Evolutionary conservation across 37 sponge, comb jelly and placozoan species (phyloP), one percentile per base, ranked within the genome.

Genomic region (Crambe crambe): DNA sequence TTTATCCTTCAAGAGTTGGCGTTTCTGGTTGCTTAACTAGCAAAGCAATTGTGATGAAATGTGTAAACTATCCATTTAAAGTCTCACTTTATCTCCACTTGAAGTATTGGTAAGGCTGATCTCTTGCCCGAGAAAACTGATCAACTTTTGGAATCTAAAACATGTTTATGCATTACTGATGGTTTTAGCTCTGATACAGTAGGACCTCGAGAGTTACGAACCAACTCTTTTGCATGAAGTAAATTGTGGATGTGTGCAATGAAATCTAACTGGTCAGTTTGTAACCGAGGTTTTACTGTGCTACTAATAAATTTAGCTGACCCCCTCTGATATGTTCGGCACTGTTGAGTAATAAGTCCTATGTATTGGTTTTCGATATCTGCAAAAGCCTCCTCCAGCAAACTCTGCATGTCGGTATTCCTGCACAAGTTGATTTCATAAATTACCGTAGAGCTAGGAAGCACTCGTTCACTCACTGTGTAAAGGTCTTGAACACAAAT

Each of bases 1-100:
- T 77, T 81, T 85, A 58, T 97, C 97, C 74, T 97, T 97, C 41
- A 97, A 60, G 23, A 60, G 34, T 68, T 95, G 90, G 25, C 82
- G 72, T 35, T 80, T 83, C 58, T 73, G 60, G 38, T 86, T 89
- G 56, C 82, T 87, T 22, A 87, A 44, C 90, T 91, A 61, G 2
- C 70, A 31, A 32, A 47, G 12, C 51, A 47, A 47, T 12, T 15
- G 51, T 47, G 12, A 47, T 15, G 6, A n/a, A n/a, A n/a, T n/a
- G n/a, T n/a, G n/a, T n/a, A n/a, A n/a, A n/a, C n/a, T n/a, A n/a
- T n/a, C n/a, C n/a, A n/a, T n/a, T n/a, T n/a, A n/a, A 34, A 2
- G 1, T 21, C 67, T 26, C 35, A 85, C 85, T 78, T 85, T 85
- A 59, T 77, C 78, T 21, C 47, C 58, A 0, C 17, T n/a, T 27